Evolutionary conservation across 2,113 vertebrate genomes (phyloP), one percentile per base, ranked within the genome.

Genomic region (Apeltes quadracus): DNA sequence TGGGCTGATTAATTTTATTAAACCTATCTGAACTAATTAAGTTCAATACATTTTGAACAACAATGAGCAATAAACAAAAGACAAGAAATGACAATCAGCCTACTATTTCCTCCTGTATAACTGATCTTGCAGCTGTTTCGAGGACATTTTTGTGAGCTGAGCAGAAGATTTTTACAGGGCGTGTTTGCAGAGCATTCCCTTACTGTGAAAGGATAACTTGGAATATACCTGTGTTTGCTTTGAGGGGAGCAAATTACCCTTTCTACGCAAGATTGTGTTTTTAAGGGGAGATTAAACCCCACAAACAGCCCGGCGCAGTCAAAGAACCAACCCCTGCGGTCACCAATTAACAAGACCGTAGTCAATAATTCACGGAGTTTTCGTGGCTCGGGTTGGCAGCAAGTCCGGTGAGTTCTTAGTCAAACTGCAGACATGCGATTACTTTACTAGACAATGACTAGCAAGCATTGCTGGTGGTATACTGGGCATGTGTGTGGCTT

Each of bases 331-430:
- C 54, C 68, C 43, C 16, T 43, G 61, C 69, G 75, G 76, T 84
- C 62, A 34, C 78, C 91, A 84, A 84, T 88, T 88, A 92, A 88
- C 76, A 87, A 87, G 84, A 89, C 79, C 91, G 89, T 83, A 71
- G 74, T 89, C 78, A 93, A 93, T 90, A 89, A 94, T 82, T 93
- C 62, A 92, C 0, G 7, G 66, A 85, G 87, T 81, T 84, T 82
- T 87, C 38, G 12, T 58, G 71, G 41, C 76, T 80, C 25, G 82
- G 16, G 14, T 7, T 78, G 86, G 78, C 76, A 89, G 82, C 69
- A 90, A 61, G 41, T 72, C 76, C 77, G 90, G 71, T 72, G 89
- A 90, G 90, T 92, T 51, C 87, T 78, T 85, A 93, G 48, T 76
- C 53, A 89, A 82, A 82, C 71, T 8, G 76, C 62, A 48, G 81